A percentile compares a stretch with the other conserved stretches of the same genome.
These are phyloP conservation scores for Aradophagus sp. DNA, from an alignment of 1,140 invertebrate species.

Conservation along the genomic window DNA sequence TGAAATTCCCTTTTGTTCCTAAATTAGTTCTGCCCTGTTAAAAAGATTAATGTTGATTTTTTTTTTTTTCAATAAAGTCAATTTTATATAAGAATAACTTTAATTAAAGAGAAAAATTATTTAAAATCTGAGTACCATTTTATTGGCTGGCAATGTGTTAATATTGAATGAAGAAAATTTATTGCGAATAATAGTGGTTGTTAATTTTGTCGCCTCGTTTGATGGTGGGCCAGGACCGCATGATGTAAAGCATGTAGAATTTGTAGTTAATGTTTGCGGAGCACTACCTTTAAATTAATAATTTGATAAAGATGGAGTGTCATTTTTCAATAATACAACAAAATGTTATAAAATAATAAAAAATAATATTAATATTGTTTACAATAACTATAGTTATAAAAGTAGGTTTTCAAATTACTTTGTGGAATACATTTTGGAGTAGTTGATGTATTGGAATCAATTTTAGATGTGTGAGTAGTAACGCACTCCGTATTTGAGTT, in stretches of 20 bases:
- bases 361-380: neutral
- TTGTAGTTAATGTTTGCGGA: slow-evolving; percentile 39
- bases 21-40: slow-evolving; percentile 61
- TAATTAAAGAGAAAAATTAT: neutral
- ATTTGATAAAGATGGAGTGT: slow-evolving; percentile 10
- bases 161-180: slow-evolving; percentile 60
- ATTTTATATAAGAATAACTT: neutral
- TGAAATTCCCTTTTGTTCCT: slow-evolving; percentile 65
- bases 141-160: slow-evolving; percentile 60
- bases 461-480: slow-evolving; percentile 17
- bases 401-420: slow-evolving; percentile 17
- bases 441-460: slow-evolving; percentile 10
- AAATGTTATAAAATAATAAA: neutral
- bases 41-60: slow-evolving; percentile 45
- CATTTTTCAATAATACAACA: too few relatives aligned
- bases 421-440: slow-evolving; percentile 34
- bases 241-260: slow-evolving; percentile 53
- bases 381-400: slow-evolving; percentile 1
- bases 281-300: slow-evolving; percentile 38
- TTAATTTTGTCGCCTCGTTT: slow-evolving; percentile 32
- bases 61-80: slow-evolving; percentile 3
- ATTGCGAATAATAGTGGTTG: slow-evolving; percentile 55
- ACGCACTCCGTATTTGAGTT: slow-evolving; percentile 34
- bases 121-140: slow-evolving; percentile 60
- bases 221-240: slow-evolving; percentile 64